A percentile compares a stretch with the other conserved stretches of the same genome.
These are phyloP conservation scores for Apomyelois bistriatella DNA, from an alignment of 2,888 invertebrate species.

Conservation along the genomic window DNA sequence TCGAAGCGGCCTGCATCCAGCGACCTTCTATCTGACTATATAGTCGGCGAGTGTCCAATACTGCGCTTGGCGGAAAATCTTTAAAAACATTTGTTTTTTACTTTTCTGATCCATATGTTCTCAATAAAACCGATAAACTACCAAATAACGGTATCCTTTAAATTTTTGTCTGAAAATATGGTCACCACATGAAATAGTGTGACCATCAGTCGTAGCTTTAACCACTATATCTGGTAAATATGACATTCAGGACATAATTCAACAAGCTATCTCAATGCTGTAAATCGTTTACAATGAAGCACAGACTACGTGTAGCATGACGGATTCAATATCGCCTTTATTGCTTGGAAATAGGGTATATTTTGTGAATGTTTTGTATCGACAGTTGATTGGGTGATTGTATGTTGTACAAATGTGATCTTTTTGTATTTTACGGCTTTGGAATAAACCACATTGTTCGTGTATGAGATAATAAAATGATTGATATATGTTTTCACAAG, in stretches of 20 bases:
- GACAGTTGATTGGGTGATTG: not conserved
- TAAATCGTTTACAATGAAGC: not conserved
- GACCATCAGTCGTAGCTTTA: not conserved
- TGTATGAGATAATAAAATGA: not conserved
- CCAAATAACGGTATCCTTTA: too few species aligned
- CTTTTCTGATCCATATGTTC: too few species aligned
- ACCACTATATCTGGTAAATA: slow-evolving; percentile 6
- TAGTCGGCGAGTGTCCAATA: too few species aligned
- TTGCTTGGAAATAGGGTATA: not conserved
- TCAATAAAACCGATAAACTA: too few species aligned
- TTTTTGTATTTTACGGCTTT: slow-evolving; percentile 9
- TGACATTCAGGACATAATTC: slow-evolving; percentile 2
- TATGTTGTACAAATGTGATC: slow-evolving; percentile 3
- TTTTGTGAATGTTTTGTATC: not conserved
- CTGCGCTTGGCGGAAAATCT: too few species aligned
- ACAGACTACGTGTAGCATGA: not conserved
- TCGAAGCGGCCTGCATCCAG: too few species aligned
- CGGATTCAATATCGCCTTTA: not conserved
- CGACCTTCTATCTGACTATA: too few species aligned
- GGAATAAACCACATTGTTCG: slow-evolving; percentile 3
- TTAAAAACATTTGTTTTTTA: too few species aligned
- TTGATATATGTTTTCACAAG: not conserved
- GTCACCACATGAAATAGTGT: not conserved
- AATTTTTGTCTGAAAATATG: not conserved
- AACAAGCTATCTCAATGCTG: not conserved